Evolutionary conservation across 1,140 invertebrate genomes (phyloP), one percentile per base, ranked within the genome.

Genomic region (Eurosta solidaginis): DNA sequence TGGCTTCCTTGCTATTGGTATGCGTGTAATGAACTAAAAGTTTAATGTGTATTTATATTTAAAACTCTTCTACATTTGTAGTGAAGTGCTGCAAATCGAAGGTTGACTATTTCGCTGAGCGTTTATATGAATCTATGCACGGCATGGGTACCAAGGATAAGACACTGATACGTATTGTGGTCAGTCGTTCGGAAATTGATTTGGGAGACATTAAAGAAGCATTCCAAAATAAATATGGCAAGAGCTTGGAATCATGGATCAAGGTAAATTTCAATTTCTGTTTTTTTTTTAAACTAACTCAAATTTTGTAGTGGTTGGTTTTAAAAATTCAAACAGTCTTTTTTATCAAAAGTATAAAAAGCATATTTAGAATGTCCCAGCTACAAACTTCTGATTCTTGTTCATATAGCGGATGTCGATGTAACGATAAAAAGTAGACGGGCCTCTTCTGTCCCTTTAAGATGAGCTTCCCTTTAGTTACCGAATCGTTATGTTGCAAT

Each of bases 71-170:
- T 36, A 22, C 54, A 74, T n/a, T 68, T 68, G 29, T 36, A 96
- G 95, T 96, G 0, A 96, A 96, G 89, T 95, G 94, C 85, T 94
- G 95, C 7, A 95, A 95, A 87, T 97, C 96, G 85, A 94, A 96
- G 88, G 94, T 97, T 73, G 94, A 93, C 49, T 98, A 96, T 89
- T 98, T 98, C 90, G 97, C 97, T 74, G 94, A 97, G 85, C 92
- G 94, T 81, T 89, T 98, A 10, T 92, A 98, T 83, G 92, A 96
- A 52, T 93, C 94, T 54, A 97, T 99, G 96, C 93, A 94, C 81
- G 95, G 95, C 47, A 81, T 95, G 82, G 96, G 96, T 47, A 98
- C 96, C 36, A 95, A 95, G 82, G 96, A 98, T 87, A 93, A 94
- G 81, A 95, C 94, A 74, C 89, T 98, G 45, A 97, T 97, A 81